These are phyloP conservation scores for Epizoanthus fatuus DNA, from an alignment of 92 coral and sea anemone genomes.

Conservation along the genomic window DNA sequence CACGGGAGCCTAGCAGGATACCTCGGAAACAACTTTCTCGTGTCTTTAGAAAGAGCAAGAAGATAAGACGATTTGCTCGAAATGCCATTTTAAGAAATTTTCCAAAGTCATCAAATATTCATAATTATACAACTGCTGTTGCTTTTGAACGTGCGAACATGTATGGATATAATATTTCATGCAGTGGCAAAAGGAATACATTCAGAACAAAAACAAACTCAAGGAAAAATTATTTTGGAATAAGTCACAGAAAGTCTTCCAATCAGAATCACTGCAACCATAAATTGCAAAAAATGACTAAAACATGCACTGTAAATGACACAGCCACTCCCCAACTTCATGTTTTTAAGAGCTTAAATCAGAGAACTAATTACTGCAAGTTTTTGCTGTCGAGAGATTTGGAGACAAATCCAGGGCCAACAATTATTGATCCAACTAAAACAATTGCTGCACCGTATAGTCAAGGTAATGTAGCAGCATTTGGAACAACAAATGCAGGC, in stretches of 20 bases:
- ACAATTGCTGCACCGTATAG: not conserved
- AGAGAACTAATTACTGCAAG: not conserved
- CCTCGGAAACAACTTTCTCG: conserved; percentile 20
- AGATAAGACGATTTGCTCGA: not conserved
- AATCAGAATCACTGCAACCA: not conserved
- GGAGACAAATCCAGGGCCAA: conserved; percentile 6
- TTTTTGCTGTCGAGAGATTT: conserved; percentile 13
- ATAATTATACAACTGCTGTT: no score
- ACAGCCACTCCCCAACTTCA: not conserved
- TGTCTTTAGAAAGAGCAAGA: not conserved
- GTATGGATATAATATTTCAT: not conserved
- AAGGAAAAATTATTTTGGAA: not conserved
- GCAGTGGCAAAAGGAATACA: not conserved
- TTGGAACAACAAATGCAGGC: conserved; percentile 6
- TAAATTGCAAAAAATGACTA: not conserved
- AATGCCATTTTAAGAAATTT: not conserved
- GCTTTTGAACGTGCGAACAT: not conserved
- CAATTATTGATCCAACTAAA: conserved; percentile 11
- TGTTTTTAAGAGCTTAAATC: conserved; percentile 18
- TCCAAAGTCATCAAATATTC: not conserved
- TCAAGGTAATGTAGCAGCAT: not conserved
- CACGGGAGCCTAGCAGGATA: not conserved
- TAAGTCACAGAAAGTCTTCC: no score
- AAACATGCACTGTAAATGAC: not conserved
- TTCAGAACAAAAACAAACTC: not conserved